A percentile compares a stretch with the other conserved stretches of the same genome.
phyloP scores from a whole-genome alignment of 2,888 invertebrate species.

The Eupithecia centaureata region DNA sequence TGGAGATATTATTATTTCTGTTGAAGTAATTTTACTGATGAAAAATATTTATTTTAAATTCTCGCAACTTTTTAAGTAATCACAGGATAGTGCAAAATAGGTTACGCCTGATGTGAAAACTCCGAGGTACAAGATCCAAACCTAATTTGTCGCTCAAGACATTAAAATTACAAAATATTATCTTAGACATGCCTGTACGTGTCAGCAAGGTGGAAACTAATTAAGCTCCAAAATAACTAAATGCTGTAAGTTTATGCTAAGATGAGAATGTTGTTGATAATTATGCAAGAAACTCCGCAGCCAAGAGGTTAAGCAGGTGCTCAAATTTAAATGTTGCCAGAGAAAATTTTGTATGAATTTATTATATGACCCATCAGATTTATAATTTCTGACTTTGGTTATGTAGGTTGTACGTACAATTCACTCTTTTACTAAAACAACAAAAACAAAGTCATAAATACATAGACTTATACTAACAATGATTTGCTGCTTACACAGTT shows the following conservation, averaged over 20 bases:
- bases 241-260: slow-evolving; percentile 7
- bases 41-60: neutral
- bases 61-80: neutral
- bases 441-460: no score
- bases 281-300: slow-evolving; percentile 2
- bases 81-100: neutral
- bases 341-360: neutral
- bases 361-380: neutral
- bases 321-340: no score
- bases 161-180: slow-evolving; percentile 1
- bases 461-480: no score
- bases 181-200: neutral
- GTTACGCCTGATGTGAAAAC: neutral
- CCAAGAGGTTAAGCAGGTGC: neutral
- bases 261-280: neutral
- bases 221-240: neutral
- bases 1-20: no score
- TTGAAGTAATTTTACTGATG: no score
- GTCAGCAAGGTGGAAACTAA: neutral
- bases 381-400: neutral
- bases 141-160: neutral
- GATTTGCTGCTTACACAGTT: no score
- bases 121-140: neutral
- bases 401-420: neutral
- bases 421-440: no score